phyloP scores from a whole-genome alignment of 2,888 invertebrate genomes.

The Priocnemis perturbator region DNA sequence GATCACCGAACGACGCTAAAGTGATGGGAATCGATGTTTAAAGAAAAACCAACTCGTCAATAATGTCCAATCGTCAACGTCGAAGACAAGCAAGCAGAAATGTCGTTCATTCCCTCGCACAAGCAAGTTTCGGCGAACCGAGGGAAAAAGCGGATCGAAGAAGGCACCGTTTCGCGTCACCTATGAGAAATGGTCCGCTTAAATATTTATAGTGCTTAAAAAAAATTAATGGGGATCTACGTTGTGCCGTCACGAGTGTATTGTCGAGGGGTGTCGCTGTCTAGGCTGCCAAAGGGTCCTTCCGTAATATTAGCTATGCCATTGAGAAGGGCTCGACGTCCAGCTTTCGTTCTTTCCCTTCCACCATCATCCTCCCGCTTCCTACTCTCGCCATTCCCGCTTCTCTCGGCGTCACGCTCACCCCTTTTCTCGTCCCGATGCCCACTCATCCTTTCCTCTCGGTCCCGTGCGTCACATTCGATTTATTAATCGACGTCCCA shows the following conservation, averaged over 20 bases:
- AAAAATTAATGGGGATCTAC: slow-evolving; percentile 68
- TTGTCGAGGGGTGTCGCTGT: slow-evolving; percentile 51
- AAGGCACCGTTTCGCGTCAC: slow-evolving; percentile 41
- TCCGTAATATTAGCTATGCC: slow-evolving; percentile 62
- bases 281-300: slow-evolving; percentile 60
- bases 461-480: slow-evolving; percentile 39
- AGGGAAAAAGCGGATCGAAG: slow-evolving; percentile 9
- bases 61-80: too few species aligned
- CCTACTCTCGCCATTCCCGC: not conserved
- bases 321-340: slow-evolving; percentile 50
- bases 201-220: slow-evolving; percentile 68
- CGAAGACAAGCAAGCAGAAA: too few species aligned
- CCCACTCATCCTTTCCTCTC: slow-evolving; percentile 22
- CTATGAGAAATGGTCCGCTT: slow-evolving; percentile 63
- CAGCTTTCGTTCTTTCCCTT: slow-evolving; percentile 37
- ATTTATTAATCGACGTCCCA: slow-evolving; percentile 53
- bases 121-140: slow-evolving; percentile 6
- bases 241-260: slow-evolving; percentile 51
- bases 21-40: too few species aligned
- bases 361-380: slow-evolving; percentile 29
- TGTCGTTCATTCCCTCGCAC: too few species aligned
- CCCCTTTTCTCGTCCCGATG: slow-evolving; percentile 30
- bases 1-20: too few species aligned
- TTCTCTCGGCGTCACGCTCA: slow-evolving; percentile 36
- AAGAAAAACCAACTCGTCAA: too few species aligned